A percentile compares a stretch with the other conserved stretches of the same genome.
Evolutionary conservation across 2,888 invertebrate species (phyloP).

Genomic region (Odontocerum albicorne): DNA sequence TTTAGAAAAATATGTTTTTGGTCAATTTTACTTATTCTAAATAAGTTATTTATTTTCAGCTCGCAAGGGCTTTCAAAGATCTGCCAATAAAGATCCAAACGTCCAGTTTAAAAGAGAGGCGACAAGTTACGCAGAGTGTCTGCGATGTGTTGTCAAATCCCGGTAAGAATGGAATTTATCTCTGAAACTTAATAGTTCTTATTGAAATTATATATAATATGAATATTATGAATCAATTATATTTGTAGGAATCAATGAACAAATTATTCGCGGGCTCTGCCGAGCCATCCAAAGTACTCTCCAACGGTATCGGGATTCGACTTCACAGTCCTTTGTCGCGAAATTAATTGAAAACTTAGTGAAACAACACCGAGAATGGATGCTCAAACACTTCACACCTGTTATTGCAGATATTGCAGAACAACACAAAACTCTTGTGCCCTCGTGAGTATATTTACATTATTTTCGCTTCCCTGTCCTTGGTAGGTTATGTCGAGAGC

Average conservation of each 20-base stretch:
- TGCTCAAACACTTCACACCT: conserved; percentile 68
- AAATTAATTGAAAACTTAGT: conserved; percentile 67
- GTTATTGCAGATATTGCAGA: conserved; percentile 66
- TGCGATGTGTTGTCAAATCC: conserved; percentile 70
- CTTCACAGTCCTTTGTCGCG: conserved; percentile 75
- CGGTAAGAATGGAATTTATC: conserved; percentile 57
- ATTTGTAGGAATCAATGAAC: conserved; percentile 73
- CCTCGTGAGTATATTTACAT: conserved; percentile 62
- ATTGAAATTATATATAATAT: background rate
- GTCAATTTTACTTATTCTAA: conserved; percentile 38
- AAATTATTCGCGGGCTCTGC: conserved; percentile 76
- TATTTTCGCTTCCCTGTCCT: conserved; percentile 10
- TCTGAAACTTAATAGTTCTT: background rate
- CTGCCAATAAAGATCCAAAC: conserved; percentile 73
- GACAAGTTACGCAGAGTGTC: conserved; percentile 67
- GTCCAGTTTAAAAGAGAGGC: conserved; percentile 70
- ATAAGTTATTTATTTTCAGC: conserved; percentile 48
- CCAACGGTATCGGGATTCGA: conserved; percentile 76
- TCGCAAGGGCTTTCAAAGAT: conserved; percentile 70
- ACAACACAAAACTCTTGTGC: conserved; percentile 62
- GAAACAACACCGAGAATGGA: conserved; percentile 67
- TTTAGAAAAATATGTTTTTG: conserved; percentile 15
- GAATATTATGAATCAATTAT: conserved; percentile 13
- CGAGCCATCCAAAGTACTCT: conserved; percentile 75
- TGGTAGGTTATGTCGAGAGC: no score